Conservation (phyloP, 2,113 vertebrate species). For the Todiramphus chloris region DNA sequence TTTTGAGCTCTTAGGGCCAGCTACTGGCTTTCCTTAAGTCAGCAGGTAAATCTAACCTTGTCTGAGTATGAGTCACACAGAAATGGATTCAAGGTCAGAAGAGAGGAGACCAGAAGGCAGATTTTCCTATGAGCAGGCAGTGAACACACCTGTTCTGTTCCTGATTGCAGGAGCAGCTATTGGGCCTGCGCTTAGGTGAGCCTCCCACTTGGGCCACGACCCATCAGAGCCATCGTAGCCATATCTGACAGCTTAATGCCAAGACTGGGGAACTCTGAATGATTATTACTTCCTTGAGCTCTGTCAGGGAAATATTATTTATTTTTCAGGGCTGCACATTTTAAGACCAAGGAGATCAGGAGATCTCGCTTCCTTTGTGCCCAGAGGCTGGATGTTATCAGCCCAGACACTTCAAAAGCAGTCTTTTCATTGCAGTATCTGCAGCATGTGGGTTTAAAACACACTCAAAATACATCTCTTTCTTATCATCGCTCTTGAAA, state of each 20-base stretch:
- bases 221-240: not conserved
- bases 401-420: not conserved
- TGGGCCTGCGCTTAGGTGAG: fast-evolving
- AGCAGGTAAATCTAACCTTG: not conserved
- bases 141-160: not conserved
- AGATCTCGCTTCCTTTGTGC: not conserved
- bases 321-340: not conserved
- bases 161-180: fast-evolving
- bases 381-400: not conserved
- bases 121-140: not conserved
- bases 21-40: not conserved
- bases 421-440: not conserved
- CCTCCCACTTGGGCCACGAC: not conserved
- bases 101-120: not conserved
- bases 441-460: not conserved
- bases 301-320: not conserved
- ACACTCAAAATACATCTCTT: not conserved
- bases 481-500: not conserved
- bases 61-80: not conserved
- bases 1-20: not conserved
- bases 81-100: not conserved
- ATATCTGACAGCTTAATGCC: not conserved
- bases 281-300: not conserved
- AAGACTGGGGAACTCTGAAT: not conserved
- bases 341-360: not conserved